These are phyloP conservation scores for Nematopogon swammerdamellus DNA, from an alignment of 2,888 invertebrate genomes.

Conservation along the genomic window DNA sequence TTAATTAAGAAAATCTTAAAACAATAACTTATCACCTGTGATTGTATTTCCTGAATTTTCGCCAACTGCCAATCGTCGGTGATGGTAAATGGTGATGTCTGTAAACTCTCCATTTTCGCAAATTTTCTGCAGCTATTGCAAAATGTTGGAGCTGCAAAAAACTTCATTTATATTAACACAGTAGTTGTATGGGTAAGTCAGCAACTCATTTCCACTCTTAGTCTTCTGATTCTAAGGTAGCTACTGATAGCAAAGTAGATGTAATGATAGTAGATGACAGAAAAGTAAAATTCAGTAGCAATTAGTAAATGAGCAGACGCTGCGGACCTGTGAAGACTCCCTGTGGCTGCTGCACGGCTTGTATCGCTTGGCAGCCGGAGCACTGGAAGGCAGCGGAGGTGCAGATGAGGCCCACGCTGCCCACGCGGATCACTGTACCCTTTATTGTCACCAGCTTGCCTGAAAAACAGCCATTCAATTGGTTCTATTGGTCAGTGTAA, in stretches of 20 bases:
- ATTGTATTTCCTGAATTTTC: slow-evolving; percentile 78
- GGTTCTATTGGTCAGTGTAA: too few species aligned
- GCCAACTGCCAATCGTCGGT: slow-evolving; percentile 79
- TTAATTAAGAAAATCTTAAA: too few species aligned
- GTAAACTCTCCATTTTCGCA: slow-evolving; percentile 60
- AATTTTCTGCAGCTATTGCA: slow-evolving; percentile 58
- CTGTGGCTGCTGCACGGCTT: slow-evolving; percentile 63
- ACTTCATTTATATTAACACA: too few species aligned
- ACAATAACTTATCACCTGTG: too few species aligned
- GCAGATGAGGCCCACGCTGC: slow-evolving; percentile 69
- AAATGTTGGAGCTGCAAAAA: slow-evolving; percentile 51
- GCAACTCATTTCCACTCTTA: too few species aligned
- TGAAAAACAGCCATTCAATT: too few species aligned
- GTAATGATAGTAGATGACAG: too few species aligned
- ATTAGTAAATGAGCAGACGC: too few species aligned
- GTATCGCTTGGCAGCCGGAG: slow-evolving; percentile 60
- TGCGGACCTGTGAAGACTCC: slow-evolving; percentile 44
- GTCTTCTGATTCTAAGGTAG: too few species aligned
- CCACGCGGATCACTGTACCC: slow-evolving; percentile 82
- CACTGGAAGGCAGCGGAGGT: slow-evolving; percentile 79
- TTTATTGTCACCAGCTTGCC: slow-evolving; percentile 75
- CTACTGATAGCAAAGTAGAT: too few species aligned
- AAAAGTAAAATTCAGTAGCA: too few species aligned
- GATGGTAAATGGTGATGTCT: slow-evolving; percentile 66
- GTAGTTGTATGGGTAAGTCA: too few species aligned